These are phyloP conservation scores for Cherax quadricarinatus DNA, from an alignment of 1,140 invertebrate species.

Conservation along the genomic window DNA sequence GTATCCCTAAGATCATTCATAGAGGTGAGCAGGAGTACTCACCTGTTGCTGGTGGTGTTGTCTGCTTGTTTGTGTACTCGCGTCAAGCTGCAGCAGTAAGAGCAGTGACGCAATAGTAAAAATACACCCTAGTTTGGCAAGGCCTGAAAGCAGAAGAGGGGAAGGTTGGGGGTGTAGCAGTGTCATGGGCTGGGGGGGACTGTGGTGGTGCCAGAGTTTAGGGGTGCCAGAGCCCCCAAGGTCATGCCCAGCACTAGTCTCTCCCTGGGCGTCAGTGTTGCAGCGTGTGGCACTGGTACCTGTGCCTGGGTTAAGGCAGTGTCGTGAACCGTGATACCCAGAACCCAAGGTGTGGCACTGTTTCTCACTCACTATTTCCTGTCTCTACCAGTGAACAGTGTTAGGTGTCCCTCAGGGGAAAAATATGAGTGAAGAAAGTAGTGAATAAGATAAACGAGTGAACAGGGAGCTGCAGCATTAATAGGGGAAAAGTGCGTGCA, in stretches of 20 bases:
- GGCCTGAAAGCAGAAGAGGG: no score
- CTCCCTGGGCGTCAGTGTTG: background rate
- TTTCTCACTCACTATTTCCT: no score
- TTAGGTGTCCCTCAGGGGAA: no score
- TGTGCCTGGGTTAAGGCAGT: background rate
- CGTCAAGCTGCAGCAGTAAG: background rate
- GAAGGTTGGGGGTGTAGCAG: background rate
- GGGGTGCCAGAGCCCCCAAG: slow-evolving; percentile 12
- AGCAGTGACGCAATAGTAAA: background rate
- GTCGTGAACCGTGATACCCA: no score
- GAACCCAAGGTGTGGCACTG: no score
- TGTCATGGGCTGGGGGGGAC: no score
- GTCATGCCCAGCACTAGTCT: background rate
- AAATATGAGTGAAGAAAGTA: background rate
- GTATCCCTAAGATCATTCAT: no score
- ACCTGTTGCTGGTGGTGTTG: no score
- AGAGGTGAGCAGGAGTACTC: no score
- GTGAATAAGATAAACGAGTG: background rate
- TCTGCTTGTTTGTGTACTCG: no score
- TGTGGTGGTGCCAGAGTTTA: background rate
- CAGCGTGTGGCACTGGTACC: background rate
- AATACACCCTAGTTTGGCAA: slow-evolving; percentile 7
- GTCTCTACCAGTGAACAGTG: no score
- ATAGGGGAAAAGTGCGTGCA: background rate
- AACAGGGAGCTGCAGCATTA: background rate